Percentiles rank a stretch among this genome's conserved stretches.
These are phyloP conservation scores for Petaurus breviceps DNA, from an alignment of 2,113 vertebrate genomes.

Conservation along the genomic window DNA sequence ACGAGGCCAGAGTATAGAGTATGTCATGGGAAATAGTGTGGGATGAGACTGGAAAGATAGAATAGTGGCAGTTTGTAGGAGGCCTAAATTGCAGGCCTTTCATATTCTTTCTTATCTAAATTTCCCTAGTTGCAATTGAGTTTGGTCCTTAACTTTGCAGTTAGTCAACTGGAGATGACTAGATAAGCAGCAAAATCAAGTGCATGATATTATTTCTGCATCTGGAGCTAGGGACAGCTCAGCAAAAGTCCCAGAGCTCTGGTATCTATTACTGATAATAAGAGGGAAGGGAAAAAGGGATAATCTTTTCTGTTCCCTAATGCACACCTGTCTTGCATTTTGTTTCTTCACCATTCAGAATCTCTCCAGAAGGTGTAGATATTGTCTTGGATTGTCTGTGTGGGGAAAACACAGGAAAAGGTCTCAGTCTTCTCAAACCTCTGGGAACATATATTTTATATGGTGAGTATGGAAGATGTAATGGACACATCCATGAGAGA, in stretches of 20 bases:
- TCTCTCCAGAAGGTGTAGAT: conserved; percentile 96
- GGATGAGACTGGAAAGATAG: not conserved
- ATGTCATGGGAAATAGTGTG: not conserved
- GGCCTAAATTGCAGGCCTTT: not conserved
- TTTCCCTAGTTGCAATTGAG: not conserved
- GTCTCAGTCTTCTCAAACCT: conserved; percentile 94
- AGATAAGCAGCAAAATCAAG: not conserved
- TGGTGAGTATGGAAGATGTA: conserved; percentile 84
- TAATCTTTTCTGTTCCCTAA: not conserved
- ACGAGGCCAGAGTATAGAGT: not conserved
- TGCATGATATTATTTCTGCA: not conserved
- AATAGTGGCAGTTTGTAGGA: not conserved
- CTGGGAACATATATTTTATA: conserved; percentile 98
- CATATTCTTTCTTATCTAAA: not conserved
- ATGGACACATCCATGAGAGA: not conserved
- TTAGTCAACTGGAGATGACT: no score
- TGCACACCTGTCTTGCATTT: not conserved
- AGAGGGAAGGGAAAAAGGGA: not conserved
- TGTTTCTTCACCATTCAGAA: conserved; percentile 84
- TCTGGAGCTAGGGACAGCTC: not conserved
- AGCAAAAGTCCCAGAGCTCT: not conserved
- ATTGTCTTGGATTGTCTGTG: conserved; percentile 97
- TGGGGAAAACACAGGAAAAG: conserved; percentile 98
- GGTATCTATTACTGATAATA: not conserved
- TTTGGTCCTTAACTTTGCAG: not conserved